phyloP scores from a whole-genome alignment of 2,797 vertebrate genomes.

The Hydrolagus colliei region DNA sequence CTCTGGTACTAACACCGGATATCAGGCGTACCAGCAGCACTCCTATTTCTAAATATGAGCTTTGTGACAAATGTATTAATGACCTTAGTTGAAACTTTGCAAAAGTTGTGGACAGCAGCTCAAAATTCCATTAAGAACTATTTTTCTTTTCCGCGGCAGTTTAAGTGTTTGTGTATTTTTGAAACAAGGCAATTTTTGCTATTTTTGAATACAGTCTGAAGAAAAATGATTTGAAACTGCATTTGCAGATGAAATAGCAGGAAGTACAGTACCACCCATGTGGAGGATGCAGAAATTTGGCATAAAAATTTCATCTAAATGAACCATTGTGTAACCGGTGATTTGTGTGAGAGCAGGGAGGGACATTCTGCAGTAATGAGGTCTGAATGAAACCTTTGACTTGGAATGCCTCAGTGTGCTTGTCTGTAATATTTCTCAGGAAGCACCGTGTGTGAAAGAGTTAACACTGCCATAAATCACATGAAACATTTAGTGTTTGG shows the following conservation, averaged over 20 bases:
- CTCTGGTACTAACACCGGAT: background rate
- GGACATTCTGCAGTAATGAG: background rate
- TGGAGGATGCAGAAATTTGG: slow-evolving; percentile 1
- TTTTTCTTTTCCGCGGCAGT: slow-evolving; percentile 35
- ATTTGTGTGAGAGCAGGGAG: background rate
- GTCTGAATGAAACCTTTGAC: background rate
- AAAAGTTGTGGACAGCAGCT: background rate
- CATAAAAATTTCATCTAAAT: background rate
- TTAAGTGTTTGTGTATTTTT: too few relatives aligned
- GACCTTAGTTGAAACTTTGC: background rate
- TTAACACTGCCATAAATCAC: slow-evolving; percentile 50
- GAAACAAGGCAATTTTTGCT: background rate
- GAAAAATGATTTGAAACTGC: background rate
- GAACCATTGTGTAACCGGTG: background rate
- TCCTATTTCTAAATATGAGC: background rate
- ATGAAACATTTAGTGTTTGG: slow-evolving; percentile 46
- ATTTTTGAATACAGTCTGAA: background rate
- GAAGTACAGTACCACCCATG: background rate
- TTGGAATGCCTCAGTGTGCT: background rate
- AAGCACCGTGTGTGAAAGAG: background rate
- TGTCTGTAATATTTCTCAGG: background rate
- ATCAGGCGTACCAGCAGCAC: background rate
- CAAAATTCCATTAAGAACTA: background rate
- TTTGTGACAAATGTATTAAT: background rate
- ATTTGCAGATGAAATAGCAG: background rate